Evolutionary conservation across 1,140 invertebrate species (phyloP).

Genomic region (Bombus turneri): DNA sequence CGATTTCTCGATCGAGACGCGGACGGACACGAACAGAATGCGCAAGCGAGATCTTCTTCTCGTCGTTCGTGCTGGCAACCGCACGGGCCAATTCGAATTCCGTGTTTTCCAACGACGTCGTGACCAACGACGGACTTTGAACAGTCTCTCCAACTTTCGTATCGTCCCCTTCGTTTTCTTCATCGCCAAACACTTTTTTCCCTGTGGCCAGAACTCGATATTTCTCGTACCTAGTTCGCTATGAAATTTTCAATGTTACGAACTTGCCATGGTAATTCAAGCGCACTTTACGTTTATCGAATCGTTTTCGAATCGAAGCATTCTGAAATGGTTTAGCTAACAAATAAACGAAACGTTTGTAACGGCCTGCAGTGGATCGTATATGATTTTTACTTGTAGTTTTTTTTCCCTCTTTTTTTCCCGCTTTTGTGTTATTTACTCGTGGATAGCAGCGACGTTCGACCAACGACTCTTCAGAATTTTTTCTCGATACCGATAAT

Average conservation of each 20-base stretch:
- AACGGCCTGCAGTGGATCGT: background rate
- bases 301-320: background rate
- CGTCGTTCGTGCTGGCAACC: background rate
- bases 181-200: background rate
- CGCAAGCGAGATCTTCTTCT: conserved; percentile 52
- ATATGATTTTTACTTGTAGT: background rate
- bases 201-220: too few relatives aligned
- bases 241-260: background rate
- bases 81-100: conserved; percentile 31
- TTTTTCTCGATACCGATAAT: background rate
- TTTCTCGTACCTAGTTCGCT: too few relatives aligned
- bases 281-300: background rate
- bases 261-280: background rate
- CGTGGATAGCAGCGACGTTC: background rate
- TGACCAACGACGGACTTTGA: background rate
- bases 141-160: conserved; percentile 23
- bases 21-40: conserved; percentile 55
- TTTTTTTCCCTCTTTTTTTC: background rate
- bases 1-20: conserved; percentile 66
- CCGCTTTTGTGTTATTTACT: background rate
- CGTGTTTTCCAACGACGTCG: conserved; percentile 28
- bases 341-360: background rate
- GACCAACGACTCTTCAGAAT: background rate
- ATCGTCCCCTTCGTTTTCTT: background rate
- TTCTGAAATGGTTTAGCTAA: background rate